phyloP scores from a whole-genome alignment of 2,113 vertebrate genomes.

The Vicugna pacos region DNA sequence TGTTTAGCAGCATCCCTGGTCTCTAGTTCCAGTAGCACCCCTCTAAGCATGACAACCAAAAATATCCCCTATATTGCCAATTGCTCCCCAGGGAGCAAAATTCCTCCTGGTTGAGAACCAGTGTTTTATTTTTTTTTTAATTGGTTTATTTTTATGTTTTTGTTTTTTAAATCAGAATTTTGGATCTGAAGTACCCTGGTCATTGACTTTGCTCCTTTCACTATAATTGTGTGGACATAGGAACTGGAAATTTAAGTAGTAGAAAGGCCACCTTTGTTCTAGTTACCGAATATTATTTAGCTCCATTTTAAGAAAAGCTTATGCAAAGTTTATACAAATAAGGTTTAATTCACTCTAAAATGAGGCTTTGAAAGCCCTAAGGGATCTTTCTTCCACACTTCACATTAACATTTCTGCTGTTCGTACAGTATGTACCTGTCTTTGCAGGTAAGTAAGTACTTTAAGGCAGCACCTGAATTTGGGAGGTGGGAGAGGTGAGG shows the following conservation, averaged over 20 bases:
- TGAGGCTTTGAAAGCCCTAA: neutral
- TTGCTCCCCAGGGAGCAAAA: neutral
- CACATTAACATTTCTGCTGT: neutral
- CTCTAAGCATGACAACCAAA: neutral
- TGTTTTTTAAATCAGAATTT: neutral
- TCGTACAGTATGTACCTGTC: neutral
- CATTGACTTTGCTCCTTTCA: neutral
- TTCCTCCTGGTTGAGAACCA: neutral
- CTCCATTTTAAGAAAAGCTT: neutral
- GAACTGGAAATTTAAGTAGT: neutral
- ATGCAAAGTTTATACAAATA: neutral
- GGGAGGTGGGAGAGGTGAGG: neutral
- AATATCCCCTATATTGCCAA: neutral
- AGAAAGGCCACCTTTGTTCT: neutral
- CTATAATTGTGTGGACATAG: neutral
- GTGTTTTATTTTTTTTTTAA: neutral
- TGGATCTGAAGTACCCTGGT: neutral
- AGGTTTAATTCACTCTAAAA: neutral
- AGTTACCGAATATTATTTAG: neutral
- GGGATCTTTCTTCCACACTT: neutral
- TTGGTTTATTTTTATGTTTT: neutral
- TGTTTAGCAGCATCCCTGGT: neutral
- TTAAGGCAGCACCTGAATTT: neutral
- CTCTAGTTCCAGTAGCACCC: neutral
- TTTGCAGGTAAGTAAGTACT: neutral